Conservation (phyloP, 2,888 invertebrate species). For the Acleris cristana region DNA sequence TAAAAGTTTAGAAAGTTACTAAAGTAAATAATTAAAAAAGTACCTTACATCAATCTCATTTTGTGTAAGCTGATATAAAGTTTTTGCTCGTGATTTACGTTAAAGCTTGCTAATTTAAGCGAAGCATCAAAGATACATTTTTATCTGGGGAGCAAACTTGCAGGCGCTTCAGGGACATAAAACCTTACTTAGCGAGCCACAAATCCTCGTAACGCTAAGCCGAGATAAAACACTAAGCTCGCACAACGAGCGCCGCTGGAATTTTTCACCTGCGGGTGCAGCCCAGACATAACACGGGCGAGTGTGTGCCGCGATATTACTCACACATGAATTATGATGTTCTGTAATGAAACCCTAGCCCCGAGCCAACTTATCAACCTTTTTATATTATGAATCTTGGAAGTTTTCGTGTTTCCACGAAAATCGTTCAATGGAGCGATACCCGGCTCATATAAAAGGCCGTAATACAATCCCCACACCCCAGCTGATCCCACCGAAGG, state of each 20-base stretch:
- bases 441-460: constrained; percentile 30
- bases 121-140: constrained; percentile 63
- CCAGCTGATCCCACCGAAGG: constrained; percentile 16
- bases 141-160: constrained; percentile 75
- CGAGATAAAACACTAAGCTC: constrained; percentile 82
- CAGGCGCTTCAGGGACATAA: constrained; percentile 77
- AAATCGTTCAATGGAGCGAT: constrained; percentile 35
- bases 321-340: constrained; percentile 76
- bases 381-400: constrained; percentile 39
- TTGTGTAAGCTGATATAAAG: not conserved
- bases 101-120: constrained; percentile 44
- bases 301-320: constrained; percentile 74
- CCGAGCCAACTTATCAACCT: constrained; percentile 57
- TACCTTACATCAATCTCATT: too few species aligned
- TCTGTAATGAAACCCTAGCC: constrained; percentile 69
- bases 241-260: constrained; percentile 72
- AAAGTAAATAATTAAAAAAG: too few species aligned
- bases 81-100: not conserved
- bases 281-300: constrained; percentile 45
- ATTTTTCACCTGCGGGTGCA: constrained; percentile 78
- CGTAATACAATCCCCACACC: constrained; percentile 35
- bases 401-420: constrained; percentile 35
- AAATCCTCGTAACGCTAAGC: constrained; percentile 83
- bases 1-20: too few species aligned
- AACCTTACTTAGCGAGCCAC: constrained; percentile 82